Evolutionary conservation across 2,113 vertebrate species (phyloP), one percentile per base, ranked within the genome.

Genomic region (Psilopogon haemacephalus): DNA sequence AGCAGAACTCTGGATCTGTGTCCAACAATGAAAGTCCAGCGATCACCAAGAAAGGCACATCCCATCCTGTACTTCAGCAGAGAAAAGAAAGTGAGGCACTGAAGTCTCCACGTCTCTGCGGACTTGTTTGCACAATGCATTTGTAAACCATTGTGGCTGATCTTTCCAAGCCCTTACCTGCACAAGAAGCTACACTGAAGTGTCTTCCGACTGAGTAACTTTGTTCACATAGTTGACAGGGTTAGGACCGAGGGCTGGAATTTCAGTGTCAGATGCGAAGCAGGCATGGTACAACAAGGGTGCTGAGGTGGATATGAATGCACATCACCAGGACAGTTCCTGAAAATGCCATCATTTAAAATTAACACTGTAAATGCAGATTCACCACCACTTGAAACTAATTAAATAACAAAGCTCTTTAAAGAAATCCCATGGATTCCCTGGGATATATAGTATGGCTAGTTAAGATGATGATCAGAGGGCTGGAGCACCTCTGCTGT

Each of bases 291-390:
- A 90, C 94, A 96, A 79, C 48, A 83, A 77, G 42, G 23, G 48
- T 2, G 15, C 20, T 70, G 81, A 46, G 86, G 58, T 60, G 60
- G 38, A 87, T 50, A 9, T 24, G 12, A 92, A 89, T 20, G 52
- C 1, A 0, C 64, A 86, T 92, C 68, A 56, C 44, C 40, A 35
- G 75, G 77, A 93, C 84, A 33, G 91, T 93, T 97, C 71, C 88
- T 93, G 84, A 63, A 82, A 92, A 84, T 91, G 21, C 68, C 64
- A 75, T 93, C 12, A 89, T 93, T 96, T 81, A 64, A 91, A 91
- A 95, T 74, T 93, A 93, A 95, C 85, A 52, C 32, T 84, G 12
- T 56, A 90, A 75, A 60, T 90, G 89, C 78, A 87, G 88, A 67
- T 86, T 85, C 60, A 84, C 8, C 24, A 71, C 4, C 10, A 82